Conservation (phyloP, 2,888 invertebrate genomes). For the Meandrusa payeni region DNA sequence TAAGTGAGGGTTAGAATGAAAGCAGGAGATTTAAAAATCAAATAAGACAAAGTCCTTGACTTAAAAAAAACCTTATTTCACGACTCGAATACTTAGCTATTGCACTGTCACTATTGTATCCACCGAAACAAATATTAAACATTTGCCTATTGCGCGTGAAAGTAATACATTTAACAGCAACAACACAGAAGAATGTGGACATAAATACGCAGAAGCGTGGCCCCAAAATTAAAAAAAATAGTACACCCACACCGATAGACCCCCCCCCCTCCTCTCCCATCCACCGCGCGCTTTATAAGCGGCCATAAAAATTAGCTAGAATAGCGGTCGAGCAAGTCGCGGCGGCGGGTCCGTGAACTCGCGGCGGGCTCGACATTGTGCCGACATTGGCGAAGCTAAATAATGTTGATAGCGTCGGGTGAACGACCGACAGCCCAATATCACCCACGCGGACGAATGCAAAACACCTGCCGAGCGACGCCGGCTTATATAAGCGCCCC, state of each 20-base stretch:
- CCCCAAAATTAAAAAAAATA: background rate
- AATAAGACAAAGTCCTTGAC: no score
- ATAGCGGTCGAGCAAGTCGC: slow-evolving; percentile 59
- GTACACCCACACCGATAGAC: background rate
- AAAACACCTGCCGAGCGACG: slow-evolving; percentile 59
- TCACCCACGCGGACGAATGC: slow-evolving; percentile 65
- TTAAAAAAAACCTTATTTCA: no score
- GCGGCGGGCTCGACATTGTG: slow-evolving; percentile 39
- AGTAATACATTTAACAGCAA: background rate
- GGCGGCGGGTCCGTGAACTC: slow-evolving; percentile 68
- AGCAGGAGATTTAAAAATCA: no score
- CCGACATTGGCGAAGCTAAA: slow-evolving; percentile 77
- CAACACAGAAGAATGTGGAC: background rate
- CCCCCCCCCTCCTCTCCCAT: background rate
- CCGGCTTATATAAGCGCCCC: slow-evolving; percentile 47
- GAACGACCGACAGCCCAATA: slow-evolving; percentile 76
- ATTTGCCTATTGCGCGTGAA: background rate
- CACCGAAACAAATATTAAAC: no score
- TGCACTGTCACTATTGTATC: no score
- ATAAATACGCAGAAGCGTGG: slow-evolving; percentile 2
- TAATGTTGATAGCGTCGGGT: slow-evolving; percentile 76
- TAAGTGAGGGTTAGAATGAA: no score
- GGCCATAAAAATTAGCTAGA: slow-evolving; percentile 60
- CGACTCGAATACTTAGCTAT: no score
- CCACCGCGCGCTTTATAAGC: slow-evolving; percentile 10